Evolutionary conservation across 30 jellyfish, hydroid and myxozoan species (phyloP).

Genomic region (Nemopilema nomurai): DNA sequence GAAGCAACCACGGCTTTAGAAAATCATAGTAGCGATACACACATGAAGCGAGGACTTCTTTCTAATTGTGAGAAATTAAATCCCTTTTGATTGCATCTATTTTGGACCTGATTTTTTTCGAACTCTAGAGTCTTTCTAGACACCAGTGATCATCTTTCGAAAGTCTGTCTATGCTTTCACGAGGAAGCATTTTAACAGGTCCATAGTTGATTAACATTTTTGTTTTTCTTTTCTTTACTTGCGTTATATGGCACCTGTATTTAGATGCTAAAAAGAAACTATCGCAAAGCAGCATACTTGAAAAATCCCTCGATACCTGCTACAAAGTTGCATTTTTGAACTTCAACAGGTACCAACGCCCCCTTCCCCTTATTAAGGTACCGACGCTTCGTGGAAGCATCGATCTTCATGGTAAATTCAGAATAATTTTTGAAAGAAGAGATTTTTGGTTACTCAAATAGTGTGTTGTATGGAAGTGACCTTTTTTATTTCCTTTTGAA

Average conservation of each 20-base stretch:
- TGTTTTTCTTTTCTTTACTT: neutral
- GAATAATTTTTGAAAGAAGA: neutral
- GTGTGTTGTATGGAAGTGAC: neutral
- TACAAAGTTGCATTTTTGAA: neutral
- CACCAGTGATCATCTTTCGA: no score
- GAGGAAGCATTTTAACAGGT: no score
- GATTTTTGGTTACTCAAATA: neutral
- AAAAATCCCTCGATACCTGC: neutral
- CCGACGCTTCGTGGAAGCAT: neutral
- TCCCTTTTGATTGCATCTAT: no score
- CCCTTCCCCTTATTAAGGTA: neutral
- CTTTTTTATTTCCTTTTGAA: neutral
- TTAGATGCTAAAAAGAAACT: neutral
- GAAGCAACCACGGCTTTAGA: no score
- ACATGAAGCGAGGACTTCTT: no score
- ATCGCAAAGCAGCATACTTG: no score
- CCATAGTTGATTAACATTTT: no score
- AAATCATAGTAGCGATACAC: no score
- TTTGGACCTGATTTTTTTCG: no score
- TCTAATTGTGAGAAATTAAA: no score
- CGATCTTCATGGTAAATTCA: neutral
- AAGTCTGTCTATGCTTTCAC: no score
- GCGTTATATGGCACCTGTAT: neutral
- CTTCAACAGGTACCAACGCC: neutral
- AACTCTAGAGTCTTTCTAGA: no score